These are phyloP conservation scores for Amphiprion ocellaris DNA, from an alignment of 2,113 vertebrate genomes.

Conservation along the genomic window DNA sequence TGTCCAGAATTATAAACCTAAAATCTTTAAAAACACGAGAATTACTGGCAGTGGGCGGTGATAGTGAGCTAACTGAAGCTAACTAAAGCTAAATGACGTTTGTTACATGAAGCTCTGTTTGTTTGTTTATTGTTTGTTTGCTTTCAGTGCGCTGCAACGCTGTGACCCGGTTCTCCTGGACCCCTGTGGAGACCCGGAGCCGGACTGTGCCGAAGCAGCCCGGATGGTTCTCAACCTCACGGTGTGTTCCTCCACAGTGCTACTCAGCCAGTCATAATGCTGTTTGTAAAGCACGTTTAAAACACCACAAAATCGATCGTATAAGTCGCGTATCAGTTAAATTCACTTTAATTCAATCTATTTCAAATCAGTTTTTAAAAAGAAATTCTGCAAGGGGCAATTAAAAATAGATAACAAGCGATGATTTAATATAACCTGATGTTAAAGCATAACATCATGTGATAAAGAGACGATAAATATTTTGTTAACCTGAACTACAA, in stretches of 20 bases:
- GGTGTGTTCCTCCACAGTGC: neutral
- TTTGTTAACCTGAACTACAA: no score
- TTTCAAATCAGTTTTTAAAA: no score
- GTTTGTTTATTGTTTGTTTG: neutral
- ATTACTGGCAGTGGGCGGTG: neutral
- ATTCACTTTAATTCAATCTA: no score
- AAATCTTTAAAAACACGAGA: neutral
- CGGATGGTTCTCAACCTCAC: slow-evolving; percentile 71
- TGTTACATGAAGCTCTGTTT: neutral
- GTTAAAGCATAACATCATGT: no score
- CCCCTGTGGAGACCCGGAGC: slow-evolving; percentile 54
- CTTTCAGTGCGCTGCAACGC: slow-evolving; percentile 70
- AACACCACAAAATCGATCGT: no score
- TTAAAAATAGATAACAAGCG: no score
- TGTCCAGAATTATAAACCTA: rapidly evolving
- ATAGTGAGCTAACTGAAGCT: neutral
- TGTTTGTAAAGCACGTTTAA: no score
- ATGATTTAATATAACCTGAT: no score
- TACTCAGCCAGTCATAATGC: no score
- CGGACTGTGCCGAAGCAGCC: slow-evolving; percentile 64
- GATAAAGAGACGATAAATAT: no score
- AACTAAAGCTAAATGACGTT: neutral
- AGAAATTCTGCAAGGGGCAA: no score
- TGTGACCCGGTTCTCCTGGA: slow-evolving; percentile 68
- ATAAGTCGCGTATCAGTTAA: no score